Evolutionary conservation across 2,888 invertebrate genomes (phyloP).

Genomic region (Danaus chrysippus): DNA sequence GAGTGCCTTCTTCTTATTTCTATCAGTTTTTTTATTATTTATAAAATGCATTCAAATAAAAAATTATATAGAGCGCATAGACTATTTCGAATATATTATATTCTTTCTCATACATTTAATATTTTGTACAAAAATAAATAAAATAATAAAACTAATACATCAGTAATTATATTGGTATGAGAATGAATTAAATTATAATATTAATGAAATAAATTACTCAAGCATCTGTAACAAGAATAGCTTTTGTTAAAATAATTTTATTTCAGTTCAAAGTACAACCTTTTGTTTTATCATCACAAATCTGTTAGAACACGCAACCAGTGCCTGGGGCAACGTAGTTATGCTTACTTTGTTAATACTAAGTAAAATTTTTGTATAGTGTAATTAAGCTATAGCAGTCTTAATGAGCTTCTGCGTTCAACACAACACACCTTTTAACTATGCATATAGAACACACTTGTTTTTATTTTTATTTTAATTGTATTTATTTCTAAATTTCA

Average conservation of each 20-base stretch:
- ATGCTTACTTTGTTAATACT: not conserved
- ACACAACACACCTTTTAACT: constrained; percentile 5
- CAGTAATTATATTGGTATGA: constrained; percentile 19
- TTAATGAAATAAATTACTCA: not conserved
- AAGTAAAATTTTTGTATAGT: not conserved
- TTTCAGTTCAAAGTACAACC: not conserved
- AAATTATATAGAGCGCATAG: constrained; percentile 11
- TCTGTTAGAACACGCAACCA: constrained; percentile 1
- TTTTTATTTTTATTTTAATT: not conserved
- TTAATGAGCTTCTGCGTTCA: constrained; percentile 1
- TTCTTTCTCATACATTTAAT: constrained; percentile 28
- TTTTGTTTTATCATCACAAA: not conserved
- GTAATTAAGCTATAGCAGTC: not conserved
- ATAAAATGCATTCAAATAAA: constrained; percentile 22
- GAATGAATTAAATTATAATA: constrained; percentile 10
- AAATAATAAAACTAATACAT: not conserved
- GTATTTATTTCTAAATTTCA: not conserved
- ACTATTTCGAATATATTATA: constrained; percentile 23
- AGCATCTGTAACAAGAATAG: not conserved
- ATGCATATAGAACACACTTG: not conserved
- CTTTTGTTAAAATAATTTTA: not conserved
- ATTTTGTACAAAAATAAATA: not conserved
- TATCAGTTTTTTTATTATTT: constrained; percentile 47
- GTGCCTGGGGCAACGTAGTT: not conserved
- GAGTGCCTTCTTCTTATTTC: constrained; percentile 47